phyloP scores from a whole-genome alignment of 2,888 invertebrate genomes.

The Noctuana brunneofusca region DNA sequence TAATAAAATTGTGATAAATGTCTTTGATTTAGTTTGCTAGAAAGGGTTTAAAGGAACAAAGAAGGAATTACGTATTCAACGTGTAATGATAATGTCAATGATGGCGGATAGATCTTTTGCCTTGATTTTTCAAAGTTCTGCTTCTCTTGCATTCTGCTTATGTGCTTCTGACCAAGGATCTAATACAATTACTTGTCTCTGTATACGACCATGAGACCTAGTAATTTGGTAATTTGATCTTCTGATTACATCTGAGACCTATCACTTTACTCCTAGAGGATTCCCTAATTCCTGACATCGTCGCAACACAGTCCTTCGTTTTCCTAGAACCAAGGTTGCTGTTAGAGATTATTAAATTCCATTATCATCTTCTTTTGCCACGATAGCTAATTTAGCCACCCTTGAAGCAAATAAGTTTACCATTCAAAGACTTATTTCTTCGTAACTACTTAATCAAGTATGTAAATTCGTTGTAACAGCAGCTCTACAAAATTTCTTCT shows the following conservation, averaged over 20 bases:
- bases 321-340: background rate
- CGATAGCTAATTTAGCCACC: background rate
- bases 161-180: too few relatives aligned
- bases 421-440: background rate
- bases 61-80: background rate
- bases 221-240: too few relatives aligned
- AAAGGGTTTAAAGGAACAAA: constrained; percentile 2
- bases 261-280: too few relatives aligned
- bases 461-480: constrained; percentile 1
- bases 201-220: too few relatives aligned
- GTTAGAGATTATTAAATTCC: background rate
- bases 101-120: too few relatives aligned
- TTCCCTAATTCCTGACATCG: too few relatives aligned
- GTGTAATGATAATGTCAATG: constrained; percentile 4
- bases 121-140: too few relatives aligned
- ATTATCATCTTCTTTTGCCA: background rate
- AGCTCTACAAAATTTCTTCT: constrained; percentile 34
- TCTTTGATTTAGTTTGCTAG: constrained; percentile 34
- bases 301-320: too few relatives aligned
- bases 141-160: too few relatives aligned
- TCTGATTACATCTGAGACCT: too few relatives aligned
- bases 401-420: background rate
- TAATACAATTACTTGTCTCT: too few relatives aligned
- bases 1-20: constrained; percentile 54
- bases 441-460: background rate